phyloP scores from a whole-genome alignment of 2,797 vertebrate species.

The Serranus cabrilla region DNA sequence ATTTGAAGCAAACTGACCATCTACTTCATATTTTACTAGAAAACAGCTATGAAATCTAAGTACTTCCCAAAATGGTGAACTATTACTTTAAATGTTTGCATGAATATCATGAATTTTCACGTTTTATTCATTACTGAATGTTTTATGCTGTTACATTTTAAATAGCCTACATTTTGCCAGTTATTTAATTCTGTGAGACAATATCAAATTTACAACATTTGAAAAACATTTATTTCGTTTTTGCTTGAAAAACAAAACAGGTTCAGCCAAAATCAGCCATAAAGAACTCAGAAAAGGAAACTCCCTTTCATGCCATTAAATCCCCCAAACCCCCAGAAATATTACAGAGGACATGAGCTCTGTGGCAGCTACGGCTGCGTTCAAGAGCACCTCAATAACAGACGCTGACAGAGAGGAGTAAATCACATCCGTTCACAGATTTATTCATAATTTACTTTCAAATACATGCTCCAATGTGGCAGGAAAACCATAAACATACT shows the following conservation, averaged over 20 bases:
- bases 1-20: too few species aligned
- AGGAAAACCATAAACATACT: neutral
- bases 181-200: neutral
- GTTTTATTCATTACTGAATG: neutral
- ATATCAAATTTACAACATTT: neutral
- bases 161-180: neutral
- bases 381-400: neutral
- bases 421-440: constrained; percentile 3
- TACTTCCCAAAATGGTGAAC: too few species aligned
- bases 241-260: neutral
- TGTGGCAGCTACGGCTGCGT: neutral
- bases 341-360: neutral
- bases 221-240: neutral
- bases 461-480: neutral
- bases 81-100: too few species aligned
- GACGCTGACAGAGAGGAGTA: neutral
- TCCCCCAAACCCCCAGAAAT: neutral
- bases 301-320: fast-evolving
- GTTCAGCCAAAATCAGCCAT: neutral
- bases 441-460: neutral
- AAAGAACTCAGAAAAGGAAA: neutral
- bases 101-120: too few species aligned
- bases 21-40: too few species aligned
- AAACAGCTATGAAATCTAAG: too few species aligned
- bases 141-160: neutral